Base-by-base conservation (phyloP, 2,797 vertebrate species). In the Tapirus indicus region DNA sequence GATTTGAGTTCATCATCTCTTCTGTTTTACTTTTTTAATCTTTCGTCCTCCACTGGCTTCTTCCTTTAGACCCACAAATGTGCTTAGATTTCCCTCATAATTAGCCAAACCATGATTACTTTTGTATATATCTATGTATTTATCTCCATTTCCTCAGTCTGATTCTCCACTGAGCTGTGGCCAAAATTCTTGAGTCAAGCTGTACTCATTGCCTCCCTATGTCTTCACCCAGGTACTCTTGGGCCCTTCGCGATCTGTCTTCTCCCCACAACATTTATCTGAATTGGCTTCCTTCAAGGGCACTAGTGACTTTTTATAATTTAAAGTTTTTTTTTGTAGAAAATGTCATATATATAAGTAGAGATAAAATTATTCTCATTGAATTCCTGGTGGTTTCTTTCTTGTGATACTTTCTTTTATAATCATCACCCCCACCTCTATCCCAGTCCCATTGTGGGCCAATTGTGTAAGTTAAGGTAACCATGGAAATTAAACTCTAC, bases 321-420 rank as follows among this genome's bases (percentile, higher is more conserved):
- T 84, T 49, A 92, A 92, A 88, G 14, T 27, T 84, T 91, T 86
- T 86, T 95, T 71, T 79, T 96, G 52, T 78, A 35, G 71, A 60
- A 95, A 69, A 79, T 91, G 47, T 44, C 52, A 93, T 60, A 80
- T 64, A 87, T 49, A 54, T 58, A 18, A 68, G 41, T 91, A 91
- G 80, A 72, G 18, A 27, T 38, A 54, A 69, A 68, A 60, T 92
- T 84, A 68, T 82, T 95, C 56, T 87, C 35, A 49, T 14, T 49
- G 52, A 90, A 85, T 90, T 69, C 29, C 44, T 93, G 21, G 8
- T 49, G 38, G 69, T 86, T 77, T 79, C 23, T 91, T 83, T 84
- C 62, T 90, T 85, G 25, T 52, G 16, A 69, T 74, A 60, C 21
- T 72, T 72, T 10, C 27, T 95, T 88, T 88, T 56, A 62, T 74